phyloP scores from a whole-genome alignment of 2,113 vertebrate genomes.

The Platysteira castanea region DNA sequence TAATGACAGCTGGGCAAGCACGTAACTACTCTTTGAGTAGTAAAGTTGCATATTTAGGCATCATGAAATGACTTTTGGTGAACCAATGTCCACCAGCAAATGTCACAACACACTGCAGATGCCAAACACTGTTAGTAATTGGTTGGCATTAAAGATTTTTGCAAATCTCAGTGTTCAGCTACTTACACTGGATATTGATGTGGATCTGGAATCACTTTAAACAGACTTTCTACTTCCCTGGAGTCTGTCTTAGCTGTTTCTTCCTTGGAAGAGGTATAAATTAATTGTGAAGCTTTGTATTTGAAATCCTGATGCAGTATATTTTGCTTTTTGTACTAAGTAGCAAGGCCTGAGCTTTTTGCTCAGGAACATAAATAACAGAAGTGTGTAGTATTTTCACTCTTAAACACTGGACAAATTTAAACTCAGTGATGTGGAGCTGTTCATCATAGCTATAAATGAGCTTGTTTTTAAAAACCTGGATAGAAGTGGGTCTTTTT shows the following conservation, averaged over 20 bases:
- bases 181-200: neutral
- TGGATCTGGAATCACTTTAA: neutral
- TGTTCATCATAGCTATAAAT: neutral
- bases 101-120: neutral
- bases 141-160: neutral
- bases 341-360: neutral
- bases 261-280: neutral
- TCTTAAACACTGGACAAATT: neutral
- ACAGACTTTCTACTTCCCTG: neutral
- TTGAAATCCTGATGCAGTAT: neutral
- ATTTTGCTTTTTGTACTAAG: neutral
- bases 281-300: neutral
- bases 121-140: neutral
- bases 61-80: neutral
- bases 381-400: neutral
- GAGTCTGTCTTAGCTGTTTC: neutral
- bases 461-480: neutral
- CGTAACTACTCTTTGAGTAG: neutral
- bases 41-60: neutral
- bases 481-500: fast-evolving
- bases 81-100: neutral
- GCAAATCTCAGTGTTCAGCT: neutral
- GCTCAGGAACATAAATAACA: neutral
- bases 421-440: neutral
- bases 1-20: neutral